A percentile compares a stretch with the other conserved stretches of the same genome.
These are phyloP conservation scores for Calidris pygmaea DNA, from an alignment of 2,113 vertebrate species.

Conservation along the genomic window DNA sequence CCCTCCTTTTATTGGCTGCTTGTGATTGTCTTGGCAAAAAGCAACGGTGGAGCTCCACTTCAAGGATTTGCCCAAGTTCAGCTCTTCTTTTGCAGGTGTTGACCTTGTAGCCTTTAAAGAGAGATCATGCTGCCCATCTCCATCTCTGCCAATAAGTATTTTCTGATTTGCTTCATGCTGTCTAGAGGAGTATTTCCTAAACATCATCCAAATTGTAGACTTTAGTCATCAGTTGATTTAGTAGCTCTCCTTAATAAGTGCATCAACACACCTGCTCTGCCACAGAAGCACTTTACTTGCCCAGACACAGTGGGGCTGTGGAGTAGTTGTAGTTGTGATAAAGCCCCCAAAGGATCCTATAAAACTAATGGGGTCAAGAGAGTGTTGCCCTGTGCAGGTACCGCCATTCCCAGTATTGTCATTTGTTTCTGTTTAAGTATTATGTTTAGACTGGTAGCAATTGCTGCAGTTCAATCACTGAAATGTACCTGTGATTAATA, in stretches of 20 bases:
- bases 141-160: background rate
- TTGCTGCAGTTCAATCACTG: conserved; percentile 25
- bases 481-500: conserved; percentile 59
- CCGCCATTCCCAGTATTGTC: background rate
- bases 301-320: background rate
- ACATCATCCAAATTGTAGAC: background rate
- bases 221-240: background rate
- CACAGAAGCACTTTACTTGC: conserved; percentile 4
- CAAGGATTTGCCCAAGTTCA: background rate
- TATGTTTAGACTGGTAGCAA: conserved; percentile 26
- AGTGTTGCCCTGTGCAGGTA: background rate
- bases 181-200: background rate
- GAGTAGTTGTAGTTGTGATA: conserved; percentile 6
- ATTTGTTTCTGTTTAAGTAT: conserved; percentile 49
- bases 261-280: conserved; percentile 45
- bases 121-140: background rate
- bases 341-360: conserved; percentile 24
- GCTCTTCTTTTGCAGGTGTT: background rate
- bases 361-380: conserved; percentile 51
- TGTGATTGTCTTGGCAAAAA: background rate
- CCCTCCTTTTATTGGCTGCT: background rate
- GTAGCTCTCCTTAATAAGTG: background rate
- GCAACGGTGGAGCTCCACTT: background rate
- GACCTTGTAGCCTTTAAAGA: background rate
- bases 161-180: background rate